Evolutionary conservation across 2,113 vertebrate species (phyloP).

Genomic region (Pachypanchax playfairii): DNA sequence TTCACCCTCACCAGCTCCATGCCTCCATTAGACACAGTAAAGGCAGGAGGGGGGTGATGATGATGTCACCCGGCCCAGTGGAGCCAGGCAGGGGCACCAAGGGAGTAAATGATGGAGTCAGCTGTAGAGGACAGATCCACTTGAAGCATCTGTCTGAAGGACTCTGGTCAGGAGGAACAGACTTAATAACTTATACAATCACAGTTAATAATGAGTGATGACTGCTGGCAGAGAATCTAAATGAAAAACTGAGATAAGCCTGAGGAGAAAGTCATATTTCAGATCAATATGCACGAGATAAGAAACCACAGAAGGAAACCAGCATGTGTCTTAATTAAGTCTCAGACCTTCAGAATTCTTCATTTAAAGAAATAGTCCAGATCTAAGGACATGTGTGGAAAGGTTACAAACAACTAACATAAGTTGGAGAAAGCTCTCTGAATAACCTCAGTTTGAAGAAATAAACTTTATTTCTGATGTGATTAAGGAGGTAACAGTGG

Average conservation of each 20-base stretch:
- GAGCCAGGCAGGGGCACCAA: constrained; percentile 68
- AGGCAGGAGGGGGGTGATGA: constrained; percentile 19
- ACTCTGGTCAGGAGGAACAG: neutral
- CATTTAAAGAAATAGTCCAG: no score
- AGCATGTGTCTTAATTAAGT: neutral
- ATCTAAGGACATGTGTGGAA: no score
- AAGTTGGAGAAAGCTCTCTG: no score
- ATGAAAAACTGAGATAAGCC: constrained; percentile 11
- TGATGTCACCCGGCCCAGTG: constrained; percentile 76
- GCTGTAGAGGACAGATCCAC: constrained; percentile 38
- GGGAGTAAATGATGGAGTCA: constrained; percentile 60
- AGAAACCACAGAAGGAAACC: neutral
- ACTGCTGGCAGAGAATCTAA: constrained; percentile 17
- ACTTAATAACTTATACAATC: no score
- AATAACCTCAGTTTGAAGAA: no score
- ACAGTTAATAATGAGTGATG: constrained; percentile 14
- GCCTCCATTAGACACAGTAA: constrained; percentile 73
- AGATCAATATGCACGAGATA: no score
- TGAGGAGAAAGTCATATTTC: no score
- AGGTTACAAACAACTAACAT: no score
- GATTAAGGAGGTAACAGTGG: no score
- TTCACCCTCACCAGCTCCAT: constrained; percentile 69
- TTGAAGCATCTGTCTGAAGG: constrained; percentile 17
- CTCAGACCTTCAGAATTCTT: no score
- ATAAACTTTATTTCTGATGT: no score